Evolutionary conservation across 2,888 invertebrate genomes (phyloP), one percentile per base, ranked within the genome.

Genomic region (Diarsia rubi): DNA sequence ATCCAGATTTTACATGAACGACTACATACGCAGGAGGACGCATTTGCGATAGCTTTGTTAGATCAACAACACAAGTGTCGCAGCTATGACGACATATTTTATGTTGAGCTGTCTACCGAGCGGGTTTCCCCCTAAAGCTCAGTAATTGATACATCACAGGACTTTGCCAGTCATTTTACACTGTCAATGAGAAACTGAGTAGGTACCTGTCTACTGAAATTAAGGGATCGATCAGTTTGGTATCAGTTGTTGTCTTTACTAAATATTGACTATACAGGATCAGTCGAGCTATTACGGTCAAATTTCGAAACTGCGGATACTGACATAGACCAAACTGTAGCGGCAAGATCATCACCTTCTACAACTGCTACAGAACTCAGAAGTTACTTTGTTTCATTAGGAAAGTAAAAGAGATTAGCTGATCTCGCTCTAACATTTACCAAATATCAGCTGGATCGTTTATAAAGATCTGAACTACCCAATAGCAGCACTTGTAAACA

Each of bases 401-500:
- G 5, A 69, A 47, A 12, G 16, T 24, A 14, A 37, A 52, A 21
- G 21, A 52, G 14, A 37, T 37, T 12, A 42, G 12, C 37, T 14
- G 27, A 60, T 49, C 31, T 52, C 19, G 19, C 37, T 62, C 31
- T 14, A n/a, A 76, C 31, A 78, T 31, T 27, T 59, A 31, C 31
- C 19, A 9, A 44, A 21, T 31, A 78, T 82, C 59, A 79, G 60
- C 70, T 70, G 79, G 54, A 54, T 57, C 27, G 27, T 70, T 83
- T 79, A 44, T 62, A 82, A 65, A 83, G 70, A 57, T 78, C 54
- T 21, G 59, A 49, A 47, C 12, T 81, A 45, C 21, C 47, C 21
- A 63, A 37, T 45, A 49, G 60, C 60, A 70, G 69, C 78, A 82
- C 57, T 79, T 49, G 83, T 79, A 79, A 79, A 79, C 83, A 79